These are phyloP conservation scores for Dyspetes luteomarginatus DNA, from an alignment of 2,888 invertebrate genomes.

Conservation along the genomic window DNA sequence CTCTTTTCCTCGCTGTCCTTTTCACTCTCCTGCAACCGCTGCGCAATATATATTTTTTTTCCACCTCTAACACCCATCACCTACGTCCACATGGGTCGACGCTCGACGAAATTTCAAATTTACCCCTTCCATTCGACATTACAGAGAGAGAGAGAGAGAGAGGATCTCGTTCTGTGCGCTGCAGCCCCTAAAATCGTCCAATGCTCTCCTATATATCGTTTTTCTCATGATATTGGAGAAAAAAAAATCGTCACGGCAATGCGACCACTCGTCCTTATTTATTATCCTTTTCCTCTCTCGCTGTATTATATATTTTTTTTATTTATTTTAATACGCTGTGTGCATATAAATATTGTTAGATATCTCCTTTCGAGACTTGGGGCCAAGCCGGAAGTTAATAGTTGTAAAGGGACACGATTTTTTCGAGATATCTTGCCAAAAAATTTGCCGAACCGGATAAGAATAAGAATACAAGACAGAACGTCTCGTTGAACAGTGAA, in stretches of 20 bases:
- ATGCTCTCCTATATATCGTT: constrained; percentile 23
- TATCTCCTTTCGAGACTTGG: constrained; percentile 34
- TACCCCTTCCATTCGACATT: constrained; percentile 67
- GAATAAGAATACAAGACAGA: constrained; percentile 59
- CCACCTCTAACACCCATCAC: constrained; percentile 37
- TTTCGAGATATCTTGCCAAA: constrained; percentile 62
- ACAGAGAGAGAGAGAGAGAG: constrained; percentile 7
- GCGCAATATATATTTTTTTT: constrained; percentile 39
- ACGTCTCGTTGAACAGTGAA: background rate
- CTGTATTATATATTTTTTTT: constrained; percentile 21
- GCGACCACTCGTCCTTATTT: constrained; percentile 37
- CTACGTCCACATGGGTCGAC: constrained; percentile 40
- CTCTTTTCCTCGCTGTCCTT: constrained; percentile 21
- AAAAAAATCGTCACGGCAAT: constrained; percentile 38
- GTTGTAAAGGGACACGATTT: constrained; percentile 50
- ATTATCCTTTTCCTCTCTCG: constrained; percentile 30
- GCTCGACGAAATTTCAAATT: constrained; percentile 67
- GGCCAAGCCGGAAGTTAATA: constrained; percentile 64
- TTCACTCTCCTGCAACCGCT: constrained; percentile 48
- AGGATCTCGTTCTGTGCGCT: constrained; percentile 29
- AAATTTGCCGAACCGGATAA: constrained; percentile 60
- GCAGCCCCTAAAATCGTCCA: constrained; percentile 29
- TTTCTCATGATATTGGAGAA: constrained; percentile 5
- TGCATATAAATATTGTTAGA: constrained; percentile 58
- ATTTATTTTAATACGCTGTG: constrained; percentile 30